These are phyloP conservation scores for Orientallactaga bullata DNA, from an alignment of 2,113 vertebrate species.

Conservation along the genomic window DNA sequence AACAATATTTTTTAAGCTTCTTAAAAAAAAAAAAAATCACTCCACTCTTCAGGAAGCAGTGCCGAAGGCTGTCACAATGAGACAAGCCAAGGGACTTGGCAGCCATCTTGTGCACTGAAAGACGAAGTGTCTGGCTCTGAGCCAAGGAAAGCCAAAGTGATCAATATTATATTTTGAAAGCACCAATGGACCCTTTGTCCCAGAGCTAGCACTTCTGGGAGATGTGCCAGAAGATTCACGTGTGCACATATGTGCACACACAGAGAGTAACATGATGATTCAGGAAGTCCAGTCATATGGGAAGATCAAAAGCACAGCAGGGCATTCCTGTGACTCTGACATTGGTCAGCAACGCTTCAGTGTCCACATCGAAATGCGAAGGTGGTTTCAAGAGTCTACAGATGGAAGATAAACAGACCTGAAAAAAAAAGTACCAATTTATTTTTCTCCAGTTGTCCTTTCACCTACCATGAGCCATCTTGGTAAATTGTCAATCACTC, in stretches of 20 bases:
- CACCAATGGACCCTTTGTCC: conserved; percentile 76
- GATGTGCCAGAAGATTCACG: conserved; percentile 73
- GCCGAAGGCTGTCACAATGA: background rate
- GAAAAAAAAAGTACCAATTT: conserved; percentile 30
- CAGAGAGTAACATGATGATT: conserved; percentile 66
- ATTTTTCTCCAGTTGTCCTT: conserved; percentile 52
- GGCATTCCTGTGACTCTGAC: conserved; percentile 72
- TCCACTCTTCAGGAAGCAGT: conserved; percentile 38
- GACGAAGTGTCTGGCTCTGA: conserved; percentile 63
- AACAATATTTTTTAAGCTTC: conserved; percentile 46
- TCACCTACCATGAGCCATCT: conserved; percentile 26
- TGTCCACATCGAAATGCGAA: conserved; percentile 68
- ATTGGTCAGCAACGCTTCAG: conserved; percentile 79
- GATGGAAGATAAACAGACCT: conserved; percentile 72
- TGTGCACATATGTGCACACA: conserved; percentile 74
- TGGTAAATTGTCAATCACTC: conserved; percentile 42
- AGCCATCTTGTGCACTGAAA: conserved; percentile 69
- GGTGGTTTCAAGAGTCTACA: conserved; percentile 54
- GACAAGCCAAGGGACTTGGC: conserved; percentile 31
- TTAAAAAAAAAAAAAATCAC: conserved; percentile 20
- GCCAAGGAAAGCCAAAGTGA: conserved; percentile 75
- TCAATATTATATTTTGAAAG: conserved; percentile 71
- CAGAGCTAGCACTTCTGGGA: conserved; percentile 70
- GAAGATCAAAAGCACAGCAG: conserved; percentile 82
- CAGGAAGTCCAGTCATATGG: conserved; percentile 79